phyloP scores from a whole-genome alignment of 2,888 invertebrate genomes.

The Ctenicera cuprea region DNA sequence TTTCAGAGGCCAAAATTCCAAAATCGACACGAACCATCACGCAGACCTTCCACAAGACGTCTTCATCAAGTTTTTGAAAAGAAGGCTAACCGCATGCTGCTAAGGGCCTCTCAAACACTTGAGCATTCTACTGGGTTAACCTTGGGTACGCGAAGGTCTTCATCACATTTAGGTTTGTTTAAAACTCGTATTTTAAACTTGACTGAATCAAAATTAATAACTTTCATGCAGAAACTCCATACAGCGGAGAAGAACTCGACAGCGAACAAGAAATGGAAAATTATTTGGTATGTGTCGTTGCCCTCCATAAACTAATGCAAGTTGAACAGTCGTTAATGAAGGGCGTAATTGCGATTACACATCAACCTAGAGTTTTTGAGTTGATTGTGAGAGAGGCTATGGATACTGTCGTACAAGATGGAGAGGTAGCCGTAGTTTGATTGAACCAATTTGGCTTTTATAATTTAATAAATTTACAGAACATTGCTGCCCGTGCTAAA shows the following conservation, averaged over 20 bases:
- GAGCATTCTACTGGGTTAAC: slow-evolving; percentile 89
- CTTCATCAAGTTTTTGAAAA: slow-evolving; percentile 89
- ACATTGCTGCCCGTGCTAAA: slow-evolving; percentile 84
- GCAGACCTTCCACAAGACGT: slow-evolving; percentile 87
- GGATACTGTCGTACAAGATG: slow-evolving; percentile 89
- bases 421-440: slow-evolving; percentile 78
- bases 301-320: slow-evolving; percentile 89
- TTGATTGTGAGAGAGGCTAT: slow-evolving; percentile 89
- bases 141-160: slow-evolving; percentile 80
- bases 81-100: slow-evolving; percentile 88
- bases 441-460: not conserved
- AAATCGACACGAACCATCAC: slow-evolving; percentile 83
- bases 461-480: slow-evolving; percentile 70
- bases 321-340: slow-evolving; percentile 89
- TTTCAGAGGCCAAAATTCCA: slow-evolving; percentile 81
- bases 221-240: slow-evolving; percentile 63
- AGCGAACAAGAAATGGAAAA: slow-evolving; percentile 90
- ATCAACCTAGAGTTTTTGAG: slow-evolving; percentile 89
- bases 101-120: slow-evolving; percentile 88
- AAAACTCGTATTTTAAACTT: too few species aligned
- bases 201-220: not conserved
- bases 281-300: slow-evolving; percentile 88
- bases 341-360: slow-evolving; percentile 87
- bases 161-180: slow-evolving; percentile 68
- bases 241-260: slow-evolving; percentile 76